Base-by-base conservation (phyloP, 2,888 invertebrate species). In the Drosophila multiciliata region DNA sequence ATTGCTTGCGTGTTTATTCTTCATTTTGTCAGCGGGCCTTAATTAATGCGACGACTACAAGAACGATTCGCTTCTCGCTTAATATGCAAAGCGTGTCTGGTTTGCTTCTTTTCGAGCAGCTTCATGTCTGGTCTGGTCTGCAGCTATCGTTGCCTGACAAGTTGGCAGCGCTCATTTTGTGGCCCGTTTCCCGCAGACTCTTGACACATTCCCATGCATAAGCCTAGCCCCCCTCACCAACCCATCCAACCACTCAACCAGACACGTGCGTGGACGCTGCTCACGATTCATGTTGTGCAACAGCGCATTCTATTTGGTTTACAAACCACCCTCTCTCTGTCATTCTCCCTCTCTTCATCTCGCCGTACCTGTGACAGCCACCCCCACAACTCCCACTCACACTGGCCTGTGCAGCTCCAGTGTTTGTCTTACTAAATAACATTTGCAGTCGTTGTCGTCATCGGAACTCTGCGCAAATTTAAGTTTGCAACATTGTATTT, bases 31-130 rank as follows among this genome's bases (percentile, higher is more conserved):
- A 52, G 68, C 68, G 66, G 70, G 73, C 67, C 74, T 86, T 86
- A 87, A 83, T 88, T 86, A 86, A 84, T 87, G 78, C 87, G 59
- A 58, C 82, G 61, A 55, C 38, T 53, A 57, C 66, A 70, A 62
- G 70, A 66, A 40, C 52, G 66, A 59, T 45, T 61, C 45, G 61
- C 40, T 38, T 32, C 55, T 73, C n/a, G 26, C 38, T 86, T 68
- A 78, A 78, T 85, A 87, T 87, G 83, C 85, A 80, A 84, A 83
- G 42, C 73, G 64, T 73, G 83, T 85, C 50, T 68, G 72, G 52
- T 66, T 62, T 70, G 70, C 0, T 59, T 71, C 64, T 69, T 71
- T 77, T 71, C 49, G 26, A 50, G 45, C 48, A 57, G 50, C 53
- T 62, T 65, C 53, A 36, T 65, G 70, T 59, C 70, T 67, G 66